Percentiles rank a stretch among this genome's conserved stretches.
These are phyloP conservation scores for Dynastes tityus DNA, from an alignment of 2,888 invertebrate species.

Conservation along the genomic window DNA sequence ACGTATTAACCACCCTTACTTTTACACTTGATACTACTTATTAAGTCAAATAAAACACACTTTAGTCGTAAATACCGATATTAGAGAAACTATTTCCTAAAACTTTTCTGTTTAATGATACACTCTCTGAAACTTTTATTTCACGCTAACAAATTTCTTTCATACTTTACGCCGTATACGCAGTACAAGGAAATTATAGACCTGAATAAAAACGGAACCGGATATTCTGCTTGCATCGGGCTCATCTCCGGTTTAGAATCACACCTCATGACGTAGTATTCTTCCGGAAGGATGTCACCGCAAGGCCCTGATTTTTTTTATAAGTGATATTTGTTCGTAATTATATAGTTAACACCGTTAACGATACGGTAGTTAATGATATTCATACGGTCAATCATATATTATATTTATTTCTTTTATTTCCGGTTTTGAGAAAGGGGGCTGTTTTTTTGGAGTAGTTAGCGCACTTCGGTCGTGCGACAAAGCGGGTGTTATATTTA, in stretches of 20 bases:
- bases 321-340: not conserved
- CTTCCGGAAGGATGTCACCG: conserved; percentile 61
- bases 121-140: conserved; percentile 13
- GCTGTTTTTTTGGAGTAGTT: not conserved
- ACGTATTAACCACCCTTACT: not conserved
- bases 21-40: conserved; percentile 42
- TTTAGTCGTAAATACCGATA: conserved; percentile 35
- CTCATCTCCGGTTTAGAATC: conserved; percentile 69
- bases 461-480: conserved; percentile 28
- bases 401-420: conserved; percentile 25
- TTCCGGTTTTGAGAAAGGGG: conserved; percentile 17
- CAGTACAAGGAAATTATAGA: conserved; percentile 1
- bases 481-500: conserved; percentile 25
- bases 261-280: conserved; percentile 66
- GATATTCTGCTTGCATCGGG: conserved; percentile 67
- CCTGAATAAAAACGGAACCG: conserved; percentile 64
- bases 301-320: conserved; percentile 25
- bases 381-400: conserved; percentile 13
- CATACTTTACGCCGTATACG: not conserved
- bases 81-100: conserved; percentile 35
- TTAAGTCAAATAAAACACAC: conserved; percentile 49
- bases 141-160: conserved; percentile 15
- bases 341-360: not conserved
- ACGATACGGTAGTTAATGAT: conserved; percentile 19
- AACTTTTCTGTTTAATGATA: conserved; percentile 44